Evolutionary conservation across 2,113 vertebrate species (phyloP).

Genomic region (Pachypanchax playfairii): DNA sequence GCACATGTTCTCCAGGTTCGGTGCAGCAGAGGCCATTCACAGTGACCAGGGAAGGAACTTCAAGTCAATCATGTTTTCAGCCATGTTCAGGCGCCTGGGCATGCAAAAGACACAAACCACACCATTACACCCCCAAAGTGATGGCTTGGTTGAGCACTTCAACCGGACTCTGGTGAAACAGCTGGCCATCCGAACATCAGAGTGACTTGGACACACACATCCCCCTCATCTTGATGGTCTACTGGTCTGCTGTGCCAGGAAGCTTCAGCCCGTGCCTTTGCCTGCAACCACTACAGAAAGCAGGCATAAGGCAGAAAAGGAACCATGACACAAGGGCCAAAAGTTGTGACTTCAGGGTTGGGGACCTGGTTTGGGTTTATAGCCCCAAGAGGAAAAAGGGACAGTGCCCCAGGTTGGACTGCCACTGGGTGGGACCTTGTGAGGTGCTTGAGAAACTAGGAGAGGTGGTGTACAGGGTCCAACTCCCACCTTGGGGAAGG

Average conservation of each 20-base stretch:
- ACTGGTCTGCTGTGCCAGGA: neutral
- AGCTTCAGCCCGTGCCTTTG: conserved; percentile 1
- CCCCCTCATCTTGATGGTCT: neutral
- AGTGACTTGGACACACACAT: neutral
- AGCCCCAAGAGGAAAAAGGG: neutral
- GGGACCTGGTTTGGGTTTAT: neutral
- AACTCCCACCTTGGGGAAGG: no score
- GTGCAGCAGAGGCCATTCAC: neutral
- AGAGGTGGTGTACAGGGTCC: no score
- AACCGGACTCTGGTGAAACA: neutral
- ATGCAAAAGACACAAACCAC: neutral
- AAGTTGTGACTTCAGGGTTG: neutral
- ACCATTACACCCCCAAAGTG: neutral
- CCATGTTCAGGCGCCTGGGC: neutral
- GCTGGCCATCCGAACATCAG: conserved; percentile 3
- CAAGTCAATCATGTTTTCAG: neutral
- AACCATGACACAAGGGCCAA: neutral
- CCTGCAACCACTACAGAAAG: neutral
- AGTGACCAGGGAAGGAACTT: conserved; percentile 1
- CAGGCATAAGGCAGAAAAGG: neutral
- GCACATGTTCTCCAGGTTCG: neutral
- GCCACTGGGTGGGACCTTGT: conserved; percentile 1
- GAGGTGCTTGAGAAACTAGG: neutral
- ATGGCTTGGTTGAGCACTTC: neutral
- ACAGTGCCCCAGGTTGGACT: neutral